These are phyloP conservation scores for Phaedon cochleariae DNA, from an alignment of 2,888 invertebrate species.

Conservation along the genomic window DNA sequence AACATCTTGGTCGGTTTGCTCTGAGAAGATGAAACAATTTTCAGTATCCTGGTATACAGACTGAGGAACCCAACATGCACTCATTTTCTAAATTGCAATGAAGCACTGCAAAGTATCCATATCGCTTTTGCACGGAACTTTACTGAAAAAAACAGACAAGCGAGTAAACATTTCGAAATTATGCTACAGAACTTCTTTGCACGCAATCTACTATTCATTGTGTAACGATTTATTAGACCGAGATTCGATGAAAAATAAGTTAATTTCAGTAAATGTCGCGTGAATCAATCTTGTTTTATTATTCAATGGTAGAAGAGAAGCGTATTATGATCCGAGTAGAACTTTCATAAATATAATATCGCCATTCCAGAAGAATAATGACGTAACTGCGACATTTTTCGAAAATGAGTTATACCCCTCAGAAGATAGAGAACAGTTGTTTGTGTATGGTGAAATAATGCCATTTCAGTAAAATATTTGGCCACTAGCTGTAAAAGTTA, in stretches of 20 bases:
- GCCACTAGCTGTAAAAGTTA: no score
- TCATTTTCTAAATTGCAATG: background rate
- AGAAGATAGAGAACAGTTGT: no score
- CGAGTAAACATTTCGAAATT: constrained; percentile 3
- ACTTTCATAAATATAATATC: background rate
- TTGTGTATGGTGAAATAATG: no score
- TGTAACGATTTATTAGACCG: background rate
- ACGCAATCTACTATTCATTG: constrained; percentile 1
- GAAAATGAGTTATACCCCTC: no score
- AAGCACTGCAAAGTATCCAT: constrained; percentile 1
- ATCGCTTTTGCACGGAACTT: background rate
- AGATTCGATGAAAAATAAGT: background rate
- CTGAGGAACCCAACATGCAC: background rate
- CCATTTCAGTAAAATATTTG: no score
- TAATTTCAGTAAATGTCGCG: background rate
- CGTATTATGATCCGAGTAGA: background rate
- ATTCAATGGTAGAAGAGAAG: no score
- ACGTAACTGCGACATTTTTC: no score
- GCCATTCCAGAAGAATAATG: no score
- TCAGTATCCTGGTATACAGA: background rate
- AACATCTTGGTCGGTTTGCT: no score
- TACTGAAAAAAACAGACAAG: background rate
- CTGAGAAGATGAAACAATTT: background rate
- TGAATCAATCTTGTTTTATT: background rate
- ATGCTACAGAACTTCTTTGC: constrained; percentile 1